Percentiles rank a stretch among this genome's conserved stretches.
phyloP scores from a whole-genome alignment of 2,113 vertebrate genomes.

The Panthera tigris region DNA sequence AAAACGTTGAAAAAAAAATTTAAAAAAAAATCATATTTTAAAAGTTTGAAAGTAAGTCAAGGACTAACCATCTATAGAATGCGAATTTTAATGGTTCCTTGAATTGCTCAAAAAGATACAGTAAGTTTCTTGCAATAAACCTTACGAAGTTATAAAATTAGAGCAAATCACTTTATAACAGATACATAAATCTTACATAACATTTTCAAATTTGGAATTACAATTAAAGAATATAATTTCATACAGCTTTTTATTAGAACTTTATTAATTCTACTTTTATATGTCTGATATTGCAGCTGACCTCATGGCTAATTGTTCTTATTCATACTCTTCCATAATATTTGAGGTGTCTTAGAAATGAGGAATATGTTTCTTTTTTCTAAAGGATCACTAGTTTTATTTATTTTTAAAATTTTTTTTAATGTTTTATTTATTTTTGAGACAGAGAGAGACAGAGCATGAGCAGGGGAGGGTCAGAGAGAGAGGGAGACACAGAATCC shows the following conservation, averaged over 20 bases:
- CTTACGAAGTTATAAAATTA: neutral
- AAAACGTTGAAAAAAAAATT: too few relatives aligned
- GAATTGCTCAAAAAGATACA: neutral
- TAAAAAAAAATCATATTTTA: neutral
- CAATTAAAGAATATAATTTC: neutral
- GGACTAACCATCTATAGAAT: neutral
- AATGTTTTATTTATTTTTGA: too few relatives aligned
- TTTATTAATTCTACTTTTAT: conserved; percentile 39
- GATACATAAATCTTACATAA: neutral
- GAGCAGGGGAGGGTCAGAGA: too few relatives aligned
- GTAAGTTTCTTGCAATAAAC: neutral
- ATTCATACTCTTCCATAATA: neutral
- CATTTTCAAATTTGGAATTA: neutral
- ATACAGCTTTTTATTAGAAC: neutral
- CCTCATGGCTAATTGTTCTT: neutral
- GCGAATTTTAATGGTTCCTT: neutral
- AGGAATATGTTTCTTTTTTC: neutral
- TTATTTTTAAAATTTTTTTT: too few relatives aligned
- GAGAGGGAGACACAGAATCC: too few relatives aligned
- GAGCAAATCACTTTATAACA: neutral
- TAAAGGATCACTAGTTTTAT: neutral
- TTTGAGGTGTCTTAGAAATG: neutral
- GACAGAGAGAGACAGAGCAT: too few relatives aligned
- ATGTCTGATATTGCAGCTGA: neutral
- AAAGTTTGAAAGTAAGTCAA: neutral